phyloP scores from a whole-genome alignment of 1,140 invertebrate species.

The Ips nitidus region DNA sequence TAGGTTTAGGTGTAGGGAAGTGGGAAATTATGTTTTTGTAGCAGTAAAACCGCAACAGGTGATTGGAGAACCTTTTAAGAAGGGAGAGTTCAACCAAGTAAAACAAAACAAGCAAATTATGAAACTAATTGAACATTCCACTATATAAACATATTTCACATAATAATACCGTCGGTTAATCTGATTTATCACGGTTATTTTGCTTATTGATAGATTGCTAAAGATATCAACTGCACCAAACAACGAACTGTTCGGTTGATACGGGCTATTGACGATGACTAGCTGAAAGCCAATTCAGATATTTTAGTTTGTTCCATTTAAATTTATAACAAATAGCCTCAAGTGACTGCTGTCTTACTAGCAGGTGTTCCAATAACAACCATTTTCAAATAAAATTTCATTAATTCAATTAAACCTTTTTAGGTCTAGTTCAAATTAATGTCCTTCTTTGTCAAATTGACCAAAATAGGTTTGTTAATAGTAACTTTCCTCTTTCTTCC shows the following conservation, averaged over 20 bases:
- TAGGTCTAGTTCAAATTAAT: too few species aligned
- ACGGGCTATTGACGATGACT: conserved; percentile 4
- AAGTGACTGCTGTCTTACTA: neutral
- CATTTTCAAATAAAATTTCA: too few species aligned
- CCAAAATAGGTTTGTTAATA: too few species aligned
- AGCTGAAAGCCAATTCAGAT: neutral
- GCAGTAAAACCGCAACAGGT: too few species aligned
- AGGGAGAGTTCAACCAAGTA: too few species aligned
- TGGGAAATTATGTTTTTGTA: too few species aligned
- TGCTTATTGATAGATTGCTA: conserved; percentile 5
- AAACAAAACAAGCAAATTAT: too few species aligned
- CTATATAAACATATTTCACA: neutral
- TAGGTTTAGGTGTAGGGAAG: too few species aligned
- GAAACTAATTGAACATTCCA: neutral
- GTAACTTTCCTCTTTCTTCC: too few species aligned
- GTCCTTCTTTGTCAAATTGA: too few species aligned
- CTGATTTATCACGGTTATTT: conserved; percentile 1
- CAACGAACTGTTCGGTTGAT: neutral
- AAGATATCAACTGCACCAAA: conserved; percentile 2
- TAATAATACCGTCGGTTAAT: neutral
- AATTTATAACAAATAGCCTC: neutral
- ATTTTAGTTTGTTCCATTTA: neutral
- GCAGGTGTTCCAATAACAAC: neutral
- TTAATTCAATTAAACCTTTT: too few species aligned
- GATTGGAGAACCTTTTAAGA: too few species aligned